A percentile compares a stretch with the other conserved stretches of the same genome.
These are phyloP conservation scores for Fabriciana adippe DNA, from an alignment of 2,888 invertebrate species.

Conservation along the genomic window DNA sequence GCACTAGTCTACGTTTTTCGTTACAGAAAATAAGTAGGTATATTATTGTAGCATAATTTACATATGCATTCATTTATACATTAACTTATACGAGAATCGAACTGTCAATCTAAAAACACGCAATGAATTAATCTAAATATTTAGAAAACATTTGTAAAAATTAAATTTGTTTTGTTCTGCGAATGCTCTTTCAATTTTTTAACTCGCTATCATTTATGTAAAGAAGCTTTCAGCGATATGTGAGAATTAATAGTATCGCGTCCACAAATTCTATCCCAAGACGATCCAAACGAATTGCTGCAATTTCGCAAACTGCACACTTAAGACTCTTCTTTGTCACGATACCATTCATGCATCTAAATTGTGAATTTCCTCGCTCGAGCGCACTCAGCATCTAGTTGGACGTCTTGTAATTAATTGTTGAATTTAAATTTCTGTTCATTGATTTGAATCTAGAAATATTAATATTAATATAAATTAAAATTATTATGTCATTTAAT, in stretches of 20 bases:
- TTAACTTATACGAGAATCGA: no score
- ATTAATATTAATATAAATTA: no score
- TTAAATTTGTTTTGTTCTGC: no score
- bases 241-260: slow-evolving; percentile 41
- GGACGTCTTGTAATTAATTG: slow-evolving; percentile 9
- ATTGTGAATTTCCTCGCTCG: slow-evolving; percentile 34
- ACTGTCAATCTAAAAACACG: no score
- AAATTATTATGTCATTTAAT: background rate
- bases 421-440: background rate
- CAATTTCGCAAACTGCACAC: slow-evolving; percentile 44
- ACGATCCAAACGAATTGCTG: slow-evolving; percentile 44
- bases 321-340: slow-evolving; percentile 43
- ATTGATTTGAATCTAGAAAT: background rate
- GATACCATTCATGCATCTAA: slow-evolving; percentile 44
- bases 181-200: background rate
- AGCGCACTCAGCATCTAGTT: slow-evolving; percentile 12
- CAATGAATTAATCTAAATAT: no score
- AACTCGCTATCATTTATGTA: slow-evolving; percentile 6
- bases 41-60: no score
- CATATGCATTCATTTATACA: no score
- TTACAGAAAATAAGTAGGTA: no score
- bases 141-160: no score
- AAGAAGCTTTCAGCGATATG: slow-evolving; percentile 31
- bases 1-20: no score
- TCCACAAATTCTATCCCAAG: slow-evolving; percentile 44